Percentiles rank a stretch among this genome's conserved stretches.
These are phyloP conservation scores for Calcarius lapponicus DNA, from an alignment of 2,797 vertebrate species.

Conservation along the genomic window DNA sequence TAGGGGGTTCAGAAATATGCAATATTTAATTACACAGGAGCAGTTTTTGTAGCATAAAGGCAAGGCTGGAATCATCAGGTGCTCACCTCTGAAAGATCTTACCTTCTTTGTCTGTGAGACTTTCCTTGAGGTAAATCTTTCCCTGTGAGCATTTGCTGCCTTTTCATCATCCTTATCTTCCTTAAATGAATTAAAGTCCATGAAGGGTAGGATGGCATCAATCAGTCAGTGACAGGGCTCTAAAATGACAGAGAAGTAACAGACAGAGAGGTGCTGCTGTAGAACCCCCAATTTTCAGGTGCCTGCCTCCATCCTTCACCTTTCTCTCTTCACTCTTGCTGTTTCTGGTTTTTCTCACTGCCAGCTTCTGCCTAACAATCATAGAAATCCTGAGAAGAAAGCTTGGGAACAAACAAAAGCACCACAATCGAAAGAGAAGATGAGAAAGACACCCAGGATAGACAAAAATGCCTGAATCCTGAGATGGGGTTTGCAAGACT, in stretches of 20 bases:
- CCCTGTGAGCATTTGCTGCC: not conserved
- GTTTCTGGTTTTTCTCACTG: slow-evolving; percentile 59
- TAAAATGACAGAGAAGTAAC: not conserved
- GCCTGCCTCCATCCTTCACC: not conserved
- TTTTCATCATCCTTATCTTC: not conserved
- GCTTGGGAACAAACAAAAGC: not conserved
- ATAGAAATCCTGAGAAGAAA: slow-evolving; percentile 41
- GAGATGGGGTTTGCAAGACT: not conserved
- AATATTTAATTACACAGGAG: not conserved
- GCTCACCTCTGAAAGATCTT: not conserved
- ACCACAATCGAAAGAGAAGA: slow-evolving; percentile 14
- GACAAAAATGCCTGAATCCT: not conserved
- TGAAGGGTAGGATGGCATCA: not conserved
- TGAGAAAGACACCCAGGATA: slow-evolving; percentile 3
- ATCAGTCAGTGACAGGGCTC: not conserved
- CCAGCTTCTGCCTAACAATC: slow-evolving; percentile 35
- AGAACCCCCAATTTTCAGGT: not conserved
- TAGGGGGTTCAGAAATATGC: not conserved
- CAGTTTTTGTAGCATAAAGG: not conserved
- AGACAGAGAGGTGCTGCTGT: not conserved
- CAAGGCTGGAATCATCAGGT: not conserved
- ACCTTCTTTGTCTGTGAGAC: not conserved
- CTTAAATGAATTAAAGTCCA: not conserved
- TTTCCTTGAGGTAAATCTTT: not conserved
- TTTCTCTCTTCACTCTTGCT: slow-evolving; percentile 38